Base-by-base conservation (phyloP, 2,113 vertebrate genomes). In the Dolichallabes microphthalmus region DNA sequence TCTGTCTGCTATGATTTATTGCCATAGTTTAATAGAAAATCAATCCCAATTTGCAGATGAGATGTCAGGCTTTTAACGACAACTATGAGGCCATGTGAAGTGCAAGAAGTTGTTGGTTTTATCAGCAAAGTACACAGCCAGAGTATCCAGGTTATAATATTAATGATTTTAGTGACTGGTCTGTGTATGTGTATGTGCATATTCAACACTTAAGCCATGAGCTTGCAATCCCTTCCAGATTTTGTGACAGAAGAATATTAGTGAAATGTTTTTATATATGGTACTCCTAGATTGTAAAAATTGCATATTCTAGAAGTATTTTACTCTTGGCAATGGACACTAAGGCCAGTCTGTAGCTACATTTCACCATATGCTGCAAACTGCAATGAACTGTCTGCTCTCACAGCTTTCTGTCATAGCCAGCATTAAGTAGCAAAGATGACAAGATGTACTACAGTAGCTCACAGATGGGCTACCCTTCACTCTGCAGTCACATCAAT, bases 1-100 rank as follows among this genome's bases (percentile, higher is more conserved):
- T 80, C 39, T 58, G 52, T 80, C 61, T 58, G 74, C 71, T 85
- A 66, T 88, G 88, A 90, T 90, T 89, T 86, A 89, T 86, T 78
- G 60, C 83, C 73, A 5, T 15, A 64, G 84, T 83, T 85, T 83
- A 82, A 87, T 79, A 63, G 58, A 13, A 90, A 87, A 87, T 87
- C 14, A 86, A 84, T 75, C 77, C 60, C 84, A 83, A 80, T 86
- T 84, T 83, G 68, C 79, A 53, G 76, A 60, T 74, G 27, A 86
- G 68, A 83, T 20, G 61, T 55, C 39, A 61, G 64, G 30, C 35
- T 83, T 82, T n/a, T 80, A 5, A 45, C 45, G 75, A 13, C 66
- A 85, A 69, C 61, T 57, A 66, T 68, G 30, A 57, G 50, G 20
- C 57, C 32, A 69, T 69, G 75, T 61, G 1, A 25, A 32, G 15